phyloP scores from a whole-genome alignment of 23 tunicate genomes.

The Styela plicata region DNA sequence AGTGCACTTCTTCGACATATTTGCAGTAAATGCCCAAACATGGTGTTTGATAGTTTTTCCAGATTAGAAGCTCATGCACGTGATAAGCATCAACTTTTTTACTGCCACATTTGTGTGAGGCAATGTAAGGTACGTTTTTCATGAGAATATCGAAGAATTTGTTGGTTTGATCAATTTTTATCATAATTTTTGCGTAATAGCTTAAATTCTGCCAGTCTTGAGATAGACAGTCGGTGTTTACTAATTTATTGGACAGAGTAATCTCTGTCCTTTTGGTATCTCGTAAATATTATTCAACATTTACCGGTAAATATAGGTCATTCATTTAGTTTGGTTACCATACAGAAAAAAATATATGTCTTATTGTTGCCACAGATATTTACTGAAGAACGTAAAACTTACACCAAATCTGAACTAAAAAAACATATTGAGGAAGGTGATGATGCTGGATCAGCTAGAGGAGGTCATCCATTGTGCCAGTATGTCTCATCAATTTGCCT shows the following conservation, averaged over 20 bases:
- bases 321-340: no score
- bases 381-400: conserved; percentile 54
- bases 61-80: conserved; percentile 30
- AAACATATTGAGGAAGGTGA: conserved; percentile 60
- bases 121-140: conserved; percentile 62
- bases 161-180: no score
- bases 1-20: conserved; percentile 42
- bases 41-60: conserved; percentile 35
- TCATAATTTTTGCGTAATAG: background rate
- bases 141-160: no score
- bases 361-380: no score
- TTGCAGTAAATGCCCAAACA: conserved; percentile 24
- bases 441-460: conserved; percentile 19
- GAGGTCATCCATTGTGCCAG: conserved; percentile 55
- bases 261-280: no score
- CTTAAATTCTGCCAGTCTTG: background rate
- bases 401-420: conserved; percentile 34
- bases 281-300: no score
- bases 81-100: conserved; percentile 57
- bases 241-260: no score
- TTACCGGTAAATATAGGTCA: no score
- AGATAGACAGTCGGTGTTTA: no score
- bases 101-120: conserved; percentile 54
- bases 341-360: no score
- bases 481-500: no score